Conservation (phyloP, 1,140 invertebrate genomes). For the Nephotettix cincticeps region DNA sequence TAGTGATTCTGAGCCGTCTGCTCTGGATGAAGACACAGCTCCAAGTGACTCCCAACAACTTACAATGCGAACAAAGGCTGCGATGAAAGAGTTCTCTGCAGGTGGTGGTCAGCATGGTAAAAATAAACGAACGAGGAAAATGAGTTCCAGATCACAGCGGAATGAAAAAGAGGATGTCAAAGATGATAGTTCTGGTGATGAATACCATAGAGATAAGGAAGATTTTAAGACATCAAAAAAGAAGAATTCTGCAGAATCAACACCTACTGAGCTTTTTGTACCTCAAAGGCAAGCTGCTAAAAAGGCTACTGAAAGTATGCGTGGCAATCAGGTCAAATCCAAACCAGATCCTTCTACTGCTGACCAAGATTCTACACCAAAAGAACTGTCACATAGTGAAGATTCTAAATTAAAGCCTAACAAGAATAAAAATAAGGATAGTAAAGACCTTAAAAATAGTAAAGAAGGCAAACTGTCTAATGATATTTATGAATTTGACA, state of each 20-base stretch:
- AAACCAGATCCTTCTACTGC: slow-evolving; percentile 23
- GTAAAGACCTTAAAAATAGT: slow-evolving; percentile 35
- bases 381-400: slow-evolving; percentile 48
- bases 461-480: slow-evolving; percentile 38
- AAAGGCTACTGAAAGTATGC: slow-evolving; percentile 86
- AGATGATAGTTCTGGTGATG: slow-evolving; percentile 46
- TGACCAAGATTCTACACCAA: slow-evolving; percentile 40
- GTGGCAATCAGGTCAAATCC: slow-evolving; percentile 43
- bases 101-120: slow-evolving; percentile 40
- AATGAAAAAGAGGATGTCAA: slow-evolving; percentile 50
- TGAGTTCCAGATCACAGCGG: slow-evolving; percentile 27
- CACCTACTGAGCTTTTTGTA: slow-evolving; percentile 79
- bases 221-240: slow-evolving; percentile 53
- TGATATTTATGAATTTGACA: slow-evolving; percentile 63
- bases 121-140: slow-evolving; percentile 45
- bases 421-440: slow-evolving; percentile 33
- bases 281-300: slow-evolving; percentile 88
- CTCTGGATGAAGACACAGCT: slow-evolving; percentile 50
- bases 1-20: slow-evolving; percentile 57
- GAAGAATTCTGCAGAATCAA: slow-evolving; percentile 52
- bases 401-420: slow-evolving; percentile 41
- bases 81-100: slow-evolving; percentile 74
- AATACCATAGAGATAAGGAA: slow-evolving; percentile 53
- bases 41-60: slow-evolving; percentile 47
- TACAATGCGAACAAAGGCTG: slow-evolving; percentile 73